Conservation (phyloP, 2,797 vertebrate species). For the Clarias pachynema region DNA sequence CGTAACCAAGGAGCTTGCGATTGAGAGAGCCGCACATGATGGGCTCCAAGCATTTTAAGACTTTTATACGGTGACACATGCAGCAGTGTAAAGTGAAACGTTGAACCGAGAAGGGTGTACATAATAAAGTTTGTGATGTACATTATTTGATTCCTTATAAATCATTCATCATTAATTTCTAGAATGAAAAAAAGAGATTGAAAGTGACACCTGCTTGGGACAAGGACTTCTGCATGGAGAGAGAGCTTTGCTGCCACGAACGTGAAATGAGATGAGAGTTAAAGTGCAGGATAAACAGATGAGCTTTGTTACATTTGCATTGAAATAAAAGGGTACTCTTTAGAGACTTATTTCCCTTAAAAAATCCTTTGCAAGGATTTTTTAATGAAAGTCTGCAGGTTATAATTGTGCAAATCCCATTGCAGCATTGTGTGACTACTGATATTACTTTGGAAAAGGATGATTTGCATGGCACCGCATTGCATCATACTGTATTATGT, state of each 20-base stretch:
- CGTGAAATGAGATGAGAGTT: constrained; percentile 5
- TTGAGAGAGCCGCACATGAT: not conserved
- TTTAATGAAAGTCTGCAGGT: not conserved
- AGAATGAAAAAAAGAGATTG: constrained; percentile 27
- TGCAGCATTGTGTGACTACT: not conserved
- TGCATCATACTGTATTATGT: not conserved
- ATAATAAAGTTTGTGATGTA: constrained; percentile 56
- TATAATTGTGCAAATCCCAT: not conserved
- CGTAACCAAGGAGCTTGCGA: not conserved
- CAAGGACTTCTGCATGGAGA: not conserved
- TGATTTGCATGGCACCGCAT: not conserved
- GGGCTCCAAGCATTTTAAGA: constrained; percentile 24
- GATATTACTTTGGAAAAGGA: not conserved
- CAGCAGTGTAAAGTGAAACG: constrained; percentile 39
- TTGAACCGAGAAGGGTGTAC: constrained; percentile 44
- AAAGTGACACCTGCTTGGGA: constrained; percentile 3
- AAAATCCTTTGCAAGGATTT: no score
- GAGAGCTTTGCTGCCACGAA: not conserved
- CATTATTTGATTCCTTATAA: constrained; percentile 31
- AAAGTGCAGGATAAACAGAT: constrained; percentile 14
- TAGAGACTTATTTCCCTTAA: not conserved
- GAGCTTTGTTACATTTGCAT: constrained; percentile 32
- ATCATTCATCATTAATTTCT: constrained; percentile 24
- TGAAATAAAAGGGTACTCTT: constrained; percentile 41
- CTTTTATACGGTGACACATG: constrained; percentile 14